Base-by-base conservation (phyloP, 2,113 vertebrate genomes). In the Phyllostomus discolor region DNA sequence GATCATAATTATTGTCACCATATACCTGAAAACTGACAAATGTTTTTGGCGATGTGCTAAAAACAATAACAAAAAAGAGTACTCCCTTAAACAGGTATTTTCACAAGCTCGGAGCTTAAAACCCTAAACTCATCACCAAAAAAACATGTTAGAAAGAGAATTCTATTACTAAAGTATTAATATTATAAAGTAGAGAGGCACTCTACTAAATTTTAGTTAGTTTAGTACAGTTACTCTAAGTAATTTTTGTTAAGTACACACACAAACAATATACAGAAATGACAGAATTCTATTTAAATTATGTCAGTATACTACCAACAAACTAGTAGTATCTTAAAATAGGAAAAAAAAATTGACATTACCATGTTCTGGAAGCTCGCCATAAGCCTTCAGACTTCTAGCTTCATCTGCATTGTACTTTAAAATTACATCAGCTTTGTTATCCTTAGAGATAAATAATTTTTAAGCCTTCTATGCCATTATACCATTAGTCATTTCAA, bases 371-470 rank as follows among this genome's bases (percentile, higher is more conserved):
- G 99, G 99, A 98, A 99, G 99, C 97, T 99, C 99, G 50, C 99
- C 99, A 50, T 99, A 99, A 0, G 99, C 99, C 97, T 99, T 99
- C 98, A 99, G 99, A 98, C 99, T 99, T 96, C 99, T 99, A 88
- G 99, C 99, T 98, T 99, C 99, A 97, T 99, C 99, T 97, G 99
- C 99, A 89, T 99, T 99, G 98, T 99, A 99, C 98, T 99, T 99
- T 95, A 99, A 99, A 98, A 99, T 99, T 97, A 99, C 99, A 96
- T 99, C 99, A 12, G 99, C 99, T 98, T 99, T 99, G 98, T 99
- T 99, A 98, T 99, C 99, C 99, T 99, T 97, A 26, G 73, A 80
- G 81, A 92, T 50, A 96, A 92, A 95, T 38, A 52, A 43, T 10
- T 38, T 48, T 85, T 22, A 90, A 72, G 69, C 2, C 4, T 2